Evolutionary conservation across 2,797 vertebrate genomes (phyloP).

Genomic region (Sebastes glaucus): DNA sequence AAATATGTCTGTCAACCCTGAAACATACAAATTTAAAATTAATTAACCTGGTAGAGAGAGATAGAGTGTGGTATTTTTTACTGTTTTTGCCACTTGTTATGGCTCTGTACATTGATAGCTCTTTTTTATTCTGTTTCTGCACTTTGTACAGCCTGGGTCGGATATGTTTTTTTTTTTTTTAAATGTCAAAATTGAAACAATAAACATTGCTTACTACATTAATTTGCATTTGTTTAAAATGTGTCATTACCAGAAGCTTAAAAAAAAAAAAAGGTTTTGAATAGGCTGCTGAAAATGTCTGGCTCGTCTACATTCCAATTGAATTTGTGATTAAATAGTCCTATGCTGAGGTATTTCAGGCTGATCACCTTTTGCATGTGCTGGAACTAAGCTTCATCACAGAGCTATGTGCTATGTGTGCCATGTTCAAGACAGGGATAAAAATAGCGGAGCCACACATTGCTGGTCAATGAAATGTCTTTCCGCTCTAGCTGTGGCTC

Average conservation of each 20-base stretch:
- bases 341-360: neutral
- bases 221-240: neutral
- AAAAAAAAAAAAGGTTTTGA: neutral
- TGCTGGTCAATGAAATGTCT: conserved; percentile 59
- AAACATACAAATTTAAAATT: too few species aligned
- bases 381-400: neutral
- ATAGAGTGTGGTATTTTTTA: too few species aligned
- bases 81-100: too few species aligned
- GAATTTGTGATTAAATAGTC: neutral
- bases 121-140: too few species aligned
- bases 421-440: neutral
- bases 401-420: neutral
- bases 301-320: neutral
- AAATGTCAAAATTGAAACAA: too few species aligned
- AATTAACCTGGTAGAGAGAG: too few species aligned
- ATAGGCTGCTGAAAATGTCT: neutral
- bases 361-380: neutral
- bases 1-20: neutral
- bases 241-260: neutral
- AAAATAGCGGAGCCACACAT: conserved; percentile 14
- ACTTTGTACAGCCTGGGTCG: too few species aligned
- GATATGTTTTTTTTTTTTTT: too few species aligned
- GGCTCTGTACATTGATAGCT: too few species aligned
- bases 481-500: conserved; percentile 60
- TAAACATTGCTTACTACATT: neutral